phyloP scores from a whole-genome alignment of 2,888 invertebrate species.

The Sinelater perroti region DNA sequence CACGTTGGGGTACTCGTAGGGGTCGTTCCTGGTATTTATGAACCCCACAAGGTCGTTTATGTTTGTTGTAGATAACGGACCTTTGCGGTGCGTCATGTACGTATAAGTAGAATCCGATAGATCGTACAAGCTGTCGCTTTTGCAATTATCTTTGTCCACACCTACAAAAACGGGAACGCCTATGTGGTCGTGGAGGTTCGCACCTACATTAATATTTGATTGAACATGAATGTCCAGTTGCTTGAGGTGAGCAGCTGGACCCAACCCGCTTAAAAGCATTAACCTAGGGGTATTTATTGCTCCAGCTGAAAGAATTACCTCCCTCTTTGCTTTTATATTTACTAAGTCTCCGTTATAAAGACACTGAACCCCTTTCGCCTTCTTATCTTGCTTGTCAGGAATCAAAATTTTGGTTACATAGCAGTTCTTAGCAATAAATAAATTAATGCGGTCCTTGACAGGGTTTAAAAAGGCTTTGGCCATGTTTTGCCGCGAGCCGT shows the following conservation, averaged over 20 bases:
- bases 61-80: constrained; percentile 58
- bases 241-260: constrained; percentile 57
- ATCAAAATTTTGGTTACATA: constrained; percentile 67
- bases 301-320: constrained; percentile 69
- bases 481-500: constrained; percentile 64
- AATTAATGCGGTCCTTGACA: constrained; percentile 64
- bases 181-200: constrained; percentile 60
- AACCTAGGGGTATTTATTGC: constrained; percentile 71
- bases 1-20: constrained; percentile 51
- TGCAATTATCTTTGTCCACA: constrained; percentile 24
- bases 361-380: constrained; percentile 60
- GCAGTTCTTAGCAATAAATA: constrained; percentile 65
- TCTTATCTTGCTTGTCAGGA: constrained; percentile 25
- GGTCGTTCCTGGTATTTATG: constrained; percentile 58
- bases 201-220: constrained; percentile 47
- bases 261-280: constrained; percentile 69
- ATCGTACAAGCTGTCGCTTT: constrained; percentile 46
- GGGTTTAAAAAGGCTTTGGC: constrained; percentile 67
- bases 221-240: constrained; percentile 50
- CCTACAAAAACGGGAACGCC: constrained; percentile 42
- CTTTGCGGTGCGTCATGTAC: constrained; percentile 64
- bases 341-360: constrained; percentile 36
- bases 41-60: constrained; percentile 63
- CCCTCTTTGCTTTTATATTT: constrained; percentile 60
- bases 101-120: constrained; percentile 45